Evolutionary conservation across 1,140 invertebrate species (phyloP), one percentile per base, ranked within the genome.

Genomic region (Drosophila tristis): DNA sequence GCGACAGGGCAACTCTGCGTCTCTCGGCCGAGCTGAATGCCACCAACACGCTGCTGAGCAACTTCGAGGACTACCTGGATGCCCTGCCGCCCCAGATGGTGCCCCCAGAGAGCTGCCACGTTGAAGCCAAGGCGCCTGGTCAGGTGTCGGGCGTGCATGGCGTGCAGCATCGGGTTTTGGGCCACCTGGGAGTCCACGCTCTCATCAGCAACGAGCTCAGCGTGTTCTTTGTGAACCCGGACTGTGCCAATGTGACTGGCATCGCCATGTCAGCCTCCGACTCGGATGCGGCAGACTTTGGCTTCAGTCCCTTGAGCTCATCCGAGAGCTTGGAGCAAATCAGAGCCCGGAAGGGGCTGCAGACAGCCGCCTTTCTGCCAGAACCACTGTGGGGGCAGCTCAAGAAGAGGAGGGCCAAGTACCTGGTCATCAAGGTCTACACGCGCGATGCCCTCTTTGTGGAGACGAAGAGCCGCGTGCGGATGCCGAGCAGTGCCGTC

Each of bases 201-300:
- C 43, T 90, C 15, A 66, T 75, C 6, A 78, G 71, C 8, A 48
- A 49, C 26, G 81, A 91, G 45, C 65, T 91, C 0, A 91, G 75
- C 35, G 90, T 91, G 0, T 91, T 91, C 61, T 90, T 86, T 67
- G 76, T 91, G 31, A 89, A 91, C 70, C 90, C 90, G 5, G 4
- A 9, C 2, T 74, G 85, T 26, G 54, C 45, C 0, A 76, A 77
- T 57, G 75, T 91, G 11, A 80, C 90, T 0, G 90, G 90, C 0
- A 86, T 91, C 9, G 80, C 80, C 7, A 54, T 91, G 5, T 89
- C 4, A 13, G 2, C 20, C 20, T 20, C 20, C 20, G 20, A 2
- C 20, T 35, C 53, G 15, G 3, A n/a, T 9, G 20, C n/a, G 9
- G 50, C 51, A 11, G 58, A 68, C 25, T 86, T 84, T 43, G 71